Evolutionary conservation across 2,888 invertebrate genomes (phyloP).

Genomic region (Macaria notata): DNA sequence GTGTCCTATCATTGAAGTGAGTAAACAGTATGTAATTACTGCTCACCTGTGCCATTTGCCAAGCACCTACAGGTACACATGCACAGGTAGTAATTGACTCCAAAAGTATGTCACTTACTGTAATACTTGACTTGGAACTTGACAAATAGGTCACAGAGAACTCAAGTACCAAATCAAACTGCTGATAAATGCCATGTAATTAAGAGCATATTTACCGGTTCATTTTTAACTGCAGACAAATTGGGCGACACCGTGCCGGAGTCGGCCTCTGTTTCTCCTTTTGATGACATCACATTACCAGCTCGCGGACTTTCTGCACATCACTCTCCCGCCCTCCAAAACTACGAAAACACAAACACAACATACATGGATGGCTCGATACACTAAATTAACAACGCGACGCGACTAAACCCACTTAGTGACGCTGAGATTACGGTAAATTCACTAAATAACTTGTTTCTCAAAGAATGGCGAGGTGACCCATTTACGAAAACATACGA

Average conservation of each 20-base stretch:
- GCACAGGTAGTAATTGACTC: conserved; percentile 10
- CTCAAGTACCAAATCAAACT: conserved; percentile 20
- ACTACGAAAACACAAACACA: conserved; percentile 63
- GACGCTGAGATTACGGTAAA: conserved; percentile 44
- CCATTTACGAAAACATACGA: conserved; percentile 81
- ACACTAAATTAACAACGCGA: conserved; percentile 31
- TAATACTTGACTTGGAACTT: conserved; percentile 14
- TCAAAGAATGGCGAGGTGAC: conserved; percentile 80
- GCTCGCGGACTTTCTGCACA: conserved; percentile 71
- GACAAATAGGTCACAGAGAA: conserved; percentile 20
- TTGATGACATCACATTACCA: conserved; percentile 82
- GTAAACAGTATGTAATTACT: conserved; percentile 23
- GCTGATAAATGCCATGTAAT: conserved; percentile 14
- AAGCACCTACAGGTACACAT: conserved; percentile 11
- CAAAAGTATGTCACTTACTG: conserved; percentile 22
- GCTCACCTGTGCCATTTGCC: conserved; percentile 24
- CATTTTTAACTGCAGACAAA: conserved; percentile 71
- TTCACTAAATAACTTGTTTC: conserved; percentile 64
- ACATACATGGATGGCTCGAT: conserved; percentile 36
- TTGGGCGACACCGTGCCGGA: conserved; percentile 80
- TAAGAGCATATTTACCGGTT: conserved; percentile 59
- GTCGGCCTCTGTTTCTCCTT: conserved; percentile 82
- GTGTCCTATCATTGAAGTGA: conserved; percentile 18
- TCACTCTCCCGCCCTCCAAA: conserved; percentile 76
- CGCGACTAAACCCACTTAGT: conserved; percentile 37